Percentiles rank a stretch among this genome's conserved stretches.
These are phyloP conservation scores for Ovis canadensis DNA, from an alignment of 2,113 vertebrate genomes.

Conservation along the genomic window DNA sequence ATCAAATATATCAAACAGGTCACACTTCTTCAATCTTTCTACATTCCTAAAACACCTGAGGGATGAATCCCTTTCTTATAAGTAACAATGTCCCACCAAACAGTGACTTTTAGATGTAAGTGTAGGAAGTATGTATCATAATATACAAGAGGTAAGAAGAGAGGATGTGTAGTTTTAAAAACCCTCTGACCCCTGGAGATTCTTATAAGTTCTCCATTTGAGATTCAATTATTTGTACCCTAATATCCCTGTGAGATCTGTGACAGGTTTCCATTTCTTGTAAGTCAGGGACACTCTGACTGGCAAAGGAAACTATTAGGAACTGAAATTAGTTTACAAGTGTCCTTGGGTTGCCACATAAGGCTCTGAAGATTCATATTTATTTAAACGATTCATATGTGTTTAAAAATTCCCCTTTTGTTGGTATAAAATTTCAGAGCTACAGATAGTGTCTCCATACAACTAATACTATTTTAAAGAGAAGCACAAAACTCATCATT, in stretches of 20 bases:
- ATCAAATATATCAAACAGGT: neutral
- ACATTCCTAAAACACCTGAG: neutral
- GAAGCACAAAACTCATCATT: neutral
- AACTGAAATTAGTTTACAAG: conserved; percentile 4
- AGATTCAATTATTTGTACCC: neutral
- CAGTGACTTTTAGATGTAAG: neutral
- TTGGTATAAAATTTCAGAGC: neutral
- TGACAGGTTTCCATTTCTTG: neutral
- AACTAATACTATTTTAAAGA: neutral
- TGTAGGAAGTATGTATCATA: neutral
- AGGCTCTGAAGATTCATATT: neutral
- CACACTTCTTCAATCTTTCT: neutral
- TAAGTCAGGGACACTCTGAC: neutral
- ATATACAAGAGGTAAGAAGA: neutral
- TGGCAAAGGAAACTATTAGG: neutral
- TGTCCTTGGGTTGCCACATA: neutral
- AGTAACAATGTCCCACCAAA: neutral
- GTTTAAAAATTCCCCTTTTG: neutral
- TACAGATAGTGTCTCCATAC: neutral
- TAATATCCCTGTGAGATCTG: neutral
- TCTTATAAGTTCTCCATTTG: neutral
- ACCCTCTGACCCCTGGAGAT: neutral
- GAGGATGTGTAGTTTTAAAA: neutral
- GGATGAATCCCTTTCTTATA: neutral
- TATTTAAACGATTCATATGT: neutral